A percentile compares a stretch with the other conserved stretches of the same genome.
These are phyloP conservation scores for Drosophila ficusphila DNA, from an alignment of 1,140 invertebrate species.

Conservation along the genomic window DNA sequence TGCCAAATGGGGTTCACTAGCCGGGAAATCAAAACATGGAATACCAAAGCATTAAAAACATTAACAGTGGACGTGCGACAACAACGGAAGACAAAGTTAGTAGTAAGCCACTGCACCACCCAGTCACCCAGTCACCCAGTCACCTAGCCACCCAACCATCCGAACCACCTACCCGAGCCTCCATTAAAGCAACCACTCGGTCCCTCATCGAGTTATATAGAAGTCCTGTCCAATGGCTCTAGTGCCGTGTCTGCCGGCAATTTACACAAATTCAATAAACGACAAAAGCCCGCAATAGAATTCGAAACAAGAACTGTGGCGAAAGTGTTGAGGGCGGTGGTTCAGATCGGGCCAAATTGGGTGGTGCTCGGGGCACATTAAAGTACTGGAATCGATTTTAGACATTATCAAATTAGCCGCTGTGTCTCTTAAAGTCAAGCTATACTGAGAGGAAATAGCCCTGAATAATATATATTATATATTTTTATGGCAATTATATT, in stretches of 20 bases:
- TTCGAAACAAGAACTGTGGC: slow-evolving; percentile 34
- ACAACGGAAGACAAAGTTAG: slow-evolving; percentile 16
- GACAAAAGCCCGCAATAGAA: slow-evolving; percentile 24
- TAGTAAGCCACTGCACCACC: not conserved
- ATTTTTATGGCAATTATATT: not conserved
- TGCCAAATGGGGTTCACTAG: slow-evolving; percentile 37
- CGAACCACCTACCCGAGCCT: not conserved
- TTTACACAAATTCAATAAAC: slow-evolving; percentile 80
- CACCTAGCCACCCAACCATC: not conserved
- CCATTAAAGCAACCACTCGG: slow-evolving; percentile 6
- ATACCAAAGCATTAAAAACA: slow-evolving; percentile 66
- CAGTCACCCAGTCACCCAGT: not conserved
- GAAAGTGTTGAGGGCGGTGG: slow-evolving; percentile 38
- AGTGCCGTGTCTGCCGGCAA: slow-evolving; percentile 66
- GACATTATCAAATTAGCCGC: slow-evolving; percentile 30
- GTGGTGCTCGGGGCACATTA: slow-evolving; percentile 15
- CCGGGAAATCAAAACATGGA: slow-evolving; percentile 53
- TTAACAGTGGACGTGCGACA: slow-evolving; percentile 50
- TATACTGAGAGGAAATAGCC: no score
- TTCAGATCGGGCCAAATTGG: not conserved
- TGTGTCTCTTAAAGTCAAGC: not conserved
- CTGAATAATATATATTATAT: not conserved
- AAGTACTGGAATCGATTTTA: slow-evolving; percentile 40
- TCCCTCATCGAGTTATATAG: slow-evolving; percentile 1
- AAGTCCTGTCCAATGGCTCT: slow-evolving; percentile 24